Evolutionary conservation across 1,140 invertebrate genomes (phyloP), one percentile per base, ranked within the genome.

Genomic region (Notospermus geniculatus): DNA sequence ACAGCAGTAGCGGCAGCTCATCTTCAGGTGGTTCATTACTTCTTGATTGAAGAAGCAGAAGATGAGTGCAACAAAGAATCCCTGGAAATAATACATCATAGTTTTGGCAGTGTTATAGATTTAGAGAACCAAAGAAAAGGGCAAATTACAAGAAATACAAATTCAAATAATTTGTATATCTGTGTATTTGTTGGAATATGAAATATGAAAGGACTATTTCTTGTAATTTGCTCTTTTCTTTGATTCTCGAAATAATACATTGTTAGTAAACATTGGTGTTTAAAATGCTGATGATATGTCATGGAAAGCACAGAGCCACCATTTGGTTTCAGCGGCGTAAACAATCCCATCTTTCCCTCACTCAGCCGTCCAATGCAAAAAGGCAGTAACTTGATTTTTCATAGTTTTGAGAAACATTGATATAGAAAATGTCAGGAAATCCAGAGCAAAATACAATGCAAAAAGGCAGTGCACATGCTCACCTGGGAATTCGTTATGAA

Each of bases 11-110:
- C 32, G 32, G 32, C 32, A 36, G 15, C 32, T 36, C 32, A 36
- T 36, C 32, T 36, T 36, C 32, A 36, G 15, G 32, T 36, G 32
- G 32, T 36, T 36, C 32, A 36, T 69, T 72, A 95, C 93, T 87
- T 96, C 92, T 63, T 92, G 92, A 75, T 97, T 97, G 82, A 90
- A 93, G 84, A 96, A 97, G 78, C 94, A 97, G 81, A 95, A 96
- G 9, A 97, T 85, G 28, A 92, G 86, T 15, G 93, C 90, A 15
- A 97, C 93, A 73, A 90, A 91, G 30, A 95, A 86, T 57, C 94
- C 94, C 91, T 94, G 84, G 23, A 86, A 87, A 71, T 76, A 64
- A 78, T 27, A 60, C 5, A 60, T 28, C 59, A 27, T 23, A 30
- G 25, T 59, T 53, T 27, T 17, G 32, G 32, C 15, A 36, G 5